Evolutionary conservation across 2,797 vertebrate species (phyloP), one percentile per base, ranked within the genome.

Genomic region (Gymnopithys bicolor): DNA sequence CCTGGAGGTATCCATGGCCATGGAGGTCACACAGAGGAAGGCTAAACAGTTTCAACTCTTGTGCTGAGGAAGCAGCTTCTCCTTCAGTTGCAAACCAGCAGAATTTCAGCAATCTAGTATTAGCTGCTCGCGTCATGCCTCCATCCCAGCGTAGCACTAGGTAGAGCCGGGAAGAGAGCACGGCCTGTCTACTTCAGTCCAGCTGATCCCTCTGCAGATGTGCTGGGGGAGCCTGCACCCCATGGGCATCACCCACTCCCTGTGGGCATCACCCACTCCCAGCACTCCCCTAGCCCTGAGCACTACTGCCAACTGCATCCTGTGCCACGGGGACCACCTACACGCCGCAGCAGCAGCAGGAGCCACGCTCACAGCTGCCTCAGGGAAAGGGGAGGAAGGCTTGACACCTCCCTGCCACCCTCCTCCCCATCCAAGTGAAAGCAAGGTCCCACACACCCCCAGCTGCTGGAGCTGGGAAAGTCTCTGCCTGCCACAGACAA

Each of bases 11-110:
- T 78, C 88, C 25, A 8, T 7, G 51, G 60, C 78, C 78, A 32
- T 49, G 66, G 82, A 89, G 96, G 91, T 94, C 93, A 95, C 91
- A 94, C 56, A 23, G 88, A 89, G 77, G 53, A 89, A 85, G 64
- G 90, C 75, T 94, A 62, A 94, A 75, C 92, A 86, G 86, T 82
- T 90, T 70, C 95, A 73, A 32, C 92, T 89, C 87, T 16, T 17
- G 77, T 1, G 0, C 84, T 58, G 87, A 84, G 82, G 71, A 90
- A 80, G 67, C 89, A 92, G 91, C 91, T 89, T 79, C 91, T 62
- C 84, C 58, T 84, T 66, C 52, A 82, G 78, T 84, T 87, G 82
- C 80, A 80, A 13, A 94, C 37, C 51, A 91, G 79, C 83, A 90
- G 74, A 81, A 68, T 71, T 60, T 60, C 71, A 84, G 74, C 8